Conservation (phyloP, 2,113 vertebrate species). For the Salvator merianae region DNA sequence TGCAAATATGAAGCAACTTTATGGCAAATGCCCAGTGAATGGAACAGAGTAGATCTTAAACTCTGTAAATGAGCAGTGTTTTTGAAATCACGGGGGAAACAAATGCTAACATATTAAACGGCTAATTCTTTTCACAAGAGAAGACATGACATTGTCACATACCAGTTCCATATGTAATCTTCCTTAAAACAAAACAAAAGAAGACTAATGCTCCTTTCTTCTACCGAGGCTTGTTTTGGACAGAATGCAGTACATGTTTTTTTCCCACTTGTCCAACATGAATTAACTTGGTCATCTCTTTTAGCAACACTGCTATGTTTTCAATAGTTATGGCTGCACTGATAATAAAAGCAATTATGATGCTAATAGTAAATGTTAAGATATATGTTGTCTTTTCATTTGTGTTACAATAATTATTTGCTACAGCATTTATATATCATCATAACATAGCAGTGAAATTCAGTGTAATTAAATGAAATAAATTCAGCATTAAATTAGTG, state of each 20-base stretch:
- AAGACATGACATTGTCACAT: neutral
- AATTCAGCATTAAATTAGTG: too few species aligned
- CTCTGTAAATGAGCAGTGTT: conserved; percentile 30
- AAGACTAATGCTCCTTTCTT: neutral
- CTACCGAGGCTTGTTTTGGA: conserved; percentile 21
- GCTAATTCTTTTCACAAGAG: conserved; percentile 14
- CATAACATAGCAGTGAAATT: too few species aligned
- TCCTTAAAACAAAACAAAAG: neutral
- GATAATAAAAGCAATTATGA: conserved; percentile 8
- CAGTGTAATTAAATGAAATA: too few species aligned
- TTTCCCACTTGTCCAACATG: neutral
- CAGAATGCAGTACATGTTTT: neutral
- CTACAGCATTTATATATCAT: too few species aligned
- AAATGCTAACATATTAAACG: conserved; percentile 20
- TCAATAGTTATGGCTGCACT: conserved; percentile 39
- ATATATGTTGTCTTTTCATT: too few species aligned
- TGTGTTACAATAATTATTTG: too few species aligned
- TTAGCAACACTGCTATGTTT: conserved; percentile 24
- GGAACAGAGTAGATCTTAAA: conserved; percentile 1
- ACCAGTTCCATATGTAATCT: neutral
- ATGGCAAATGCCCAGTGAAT: conserved; percentile 18
- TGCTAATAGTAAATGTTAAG: too few species aligned
- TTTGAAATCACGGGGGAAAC: conserved; percentile 35
- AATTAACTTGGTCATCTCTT: neutral
- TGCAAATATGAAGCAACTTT: conserved; percentile 50